These are phyloP conservation scores for Hydrocynus forskahlii DNA, from an alignment of 2,797 vertebrate species.

Conservation along the genomic window DNA sequence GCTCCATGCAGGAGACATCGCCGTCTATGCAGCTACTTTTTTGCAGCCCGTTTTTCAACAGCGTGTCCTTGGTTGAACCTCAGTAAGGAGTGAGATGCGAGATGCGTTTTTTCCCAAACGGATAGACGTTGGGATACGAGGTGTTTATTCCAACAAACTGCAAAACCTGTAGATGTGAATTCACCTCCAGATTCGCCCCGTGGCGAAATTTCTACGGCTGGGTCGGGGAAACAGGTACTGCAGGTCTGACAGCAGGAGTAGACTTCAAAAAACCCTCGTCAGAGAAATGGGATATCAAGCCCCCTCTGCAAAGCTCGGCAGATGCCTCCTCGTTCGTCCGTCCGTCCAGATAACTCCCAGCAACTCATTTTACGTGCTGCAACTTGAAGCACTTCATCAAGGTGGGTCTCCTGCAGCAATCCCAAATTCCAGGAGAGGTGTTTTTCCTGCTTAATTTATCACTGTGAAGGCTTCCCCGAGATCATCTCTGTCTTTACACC, in stretches of 20 bases:
- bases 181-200: neutral
- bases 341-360: conserved; percentile 10
- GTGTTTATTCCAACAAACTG: conserved; percentile 13
- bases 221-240: neutral
- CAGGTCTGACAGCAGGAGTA: neutral
- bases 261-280: neutral
- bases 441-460: neutral
- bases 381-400: neutral
- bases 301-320: neutral
- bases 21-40: neutral
- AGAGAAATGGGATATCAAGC: neutral
- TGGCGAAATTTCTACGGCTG: neutral
- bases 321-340: neutral
- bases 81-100: neutral
- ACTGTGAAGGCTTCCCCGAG: neutral
- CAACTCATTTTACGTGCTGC: conserved; percentile 8
- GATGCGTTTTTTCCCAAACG: neutral
- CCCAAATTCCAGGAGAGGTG: neutral
- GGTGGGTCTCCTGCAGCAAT: neutral
- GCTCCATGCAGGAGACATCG: neutral
- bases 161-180: conserved; percentile 15
- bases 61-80: conserved; percentile 27
- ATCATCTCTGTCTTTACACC: neutral
- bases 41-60: neutral
- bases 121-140: neutral